Base-by-base conservation (phyloP, 2,888 invertebrate genomes). In the Oscheius sp. region DNA sequence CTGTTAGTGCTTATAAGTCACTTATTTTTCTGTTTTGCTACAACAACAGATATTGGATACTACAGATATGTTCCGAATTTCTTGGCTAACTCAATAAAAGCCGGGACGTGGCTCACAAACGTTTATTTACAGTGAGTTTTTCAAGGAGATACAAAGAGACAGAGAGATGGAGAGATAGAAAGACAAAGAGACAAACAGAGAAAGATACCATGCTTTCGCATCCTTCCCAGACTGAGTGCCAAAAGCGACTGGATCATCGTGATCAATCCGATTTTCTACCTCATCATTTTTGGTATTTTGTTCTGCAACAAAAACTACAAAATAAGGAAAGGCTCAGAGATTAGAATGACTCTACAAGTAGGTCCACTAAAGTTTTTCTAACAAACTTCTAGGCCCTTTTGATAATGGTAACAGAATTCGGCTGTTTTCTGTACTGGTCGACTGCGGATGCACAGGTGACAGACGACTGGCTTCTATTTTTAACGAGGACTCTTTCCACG, bases 331-430 rank as follows among this genome's bases (percentile, higher is more conserved):
- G 29, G 29, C n/a, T 21, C 53, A 53, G 53, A 53, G 53, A 53
- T 53, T 4, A 53, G 53, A 11, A 53, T 53, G 53, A 53, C 53
- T 3, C 29, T 53, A 4, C 53, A 53, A 11, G 53, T 53, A 53
- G 53, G n/a, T 53, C 11, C 53, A n/a, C 11, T 5, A 42, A 37
- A 42, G 5, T 2, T n/a, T 4, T 62, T 42, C 37, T 5, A 9
- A 35, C 21, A 21, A 53, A 33, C 7, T 53, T 51, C 29, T 11
- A 68, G 68, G 68, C 68, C 35, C 51, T 68, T 9, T n/a, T 68
- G 21, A 11, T 35, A 10, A 35, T 68, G 7, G n/a, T 68, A 33
- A 32, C 51, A n/a, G 68, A 68, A 42, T 13, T 68, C 2, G 55
- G 35, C n/a, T 33, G 51, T 7, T 68, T 68, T 35, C 9, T 53